Base-by-base conservation (phyloP, 2,888 invertebrate genomes). In the Quadroppia sp. region DNA sequence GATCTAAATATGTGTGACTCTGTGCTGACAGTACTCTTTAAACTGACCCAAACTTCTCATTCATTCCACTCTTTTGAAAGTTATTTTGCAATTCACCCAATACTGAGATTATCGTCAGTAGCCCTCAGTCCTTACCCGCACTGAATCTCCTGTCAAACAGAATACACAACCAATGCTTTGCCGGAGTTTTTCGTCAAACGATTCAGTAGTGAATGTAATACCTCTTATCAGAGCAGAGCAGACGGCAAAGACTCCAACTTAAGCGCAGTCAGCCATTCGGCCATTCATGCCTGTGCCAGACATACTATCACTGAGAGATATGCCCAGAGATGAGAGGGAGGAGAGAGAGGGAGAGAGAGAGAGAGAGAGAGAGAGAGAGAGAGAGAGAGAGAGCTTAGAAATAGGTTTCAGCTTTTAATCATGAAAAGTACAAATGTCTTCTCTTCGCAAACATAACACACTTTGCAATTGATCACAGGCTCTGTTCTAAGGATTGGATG, bases 351-450 rank as follows among this genome's bases (percentile, higher is more conserved):
- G 64, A 61, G 75, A 20, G 48, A 69, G 74, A 30, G 74, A 48
- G 73, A 59, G 74, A 74, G 71, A 42, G 73, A 53, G 72, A 74
- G 73, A 73, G 74, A 50, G 30, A 30, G 71, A 40, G 74, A 42
- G 74, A 67, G n/a, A n/a, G n/a, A n/a, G n/a, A n/a, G n/a, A n/a
- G n/a, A n/a, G n/a, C n/a, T n/a, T n/a, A n/a, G n/a, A 48, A 25
- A n/a, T 30, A 17, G 42, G 53, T 17, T 42, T 30, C 28, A 9
- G 30, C 20, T 32, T 23, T 70, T 64, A 42, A 73, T 59, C 7
- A 73, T 59, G 61, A 73, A 64, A 30, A 30, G 42, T 71, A 23
- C 23, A 40, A 36, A 42, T 36, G 30, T 70, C 71, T 15, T 17
- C 64, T 64, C 4, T 67, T 6, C 17, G 32, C 50, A 71, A 45